Base-by-base conservation (phyloP, 2,113 vertebrate genomes). In the Pelecanoides urinatrix region DNA sequence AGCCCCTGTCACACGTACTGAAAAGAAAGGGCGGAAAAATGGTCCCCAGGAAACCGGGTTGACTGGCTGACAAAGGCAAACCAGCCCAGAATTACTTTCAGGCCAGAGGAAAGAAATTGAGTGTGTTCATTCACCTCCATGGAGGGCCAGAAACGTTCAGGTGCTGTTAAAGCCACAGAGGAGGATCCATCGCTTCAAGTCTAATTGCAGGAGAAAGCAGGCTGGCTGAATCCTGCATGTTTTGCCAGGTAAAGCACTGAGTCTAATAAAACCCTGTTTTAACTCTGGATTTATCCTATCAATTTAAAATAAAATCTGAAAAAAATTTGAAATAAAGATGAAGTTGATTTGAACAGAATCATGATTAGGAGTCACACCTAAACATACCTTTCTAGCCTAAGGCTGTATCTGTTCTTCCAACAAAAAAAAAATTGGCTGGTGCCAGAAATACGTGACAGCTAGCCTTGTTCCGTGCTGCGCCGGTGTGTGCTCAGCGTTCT, bases 401-500 rank as follows among this genome's bases (percentile, higher is more conserved):
- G 88, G 78, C 73, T n/a, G 10, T 75, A 34, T 29, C 62, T 53
- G 67, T 79, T 88, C 89, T 80, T 75, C 26, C 38, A 91, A 45
- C 5, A 38, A 25, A 52, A 34, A 14, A 55, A 13, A 15, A 67
- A 62, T 17, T 20, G 34, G 16, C 68, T 56, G 17, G 44, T 92
- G 62, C 29, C 49, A 84, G 67, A 52, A 70, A 47, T 47, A 47
- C 1, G 0, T 53, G 67, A 25, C 47, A 59, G 42, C 25, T 36
- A n/a, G 40, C 36, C 27, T 85, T 23, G 15, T 44, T 55, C 52
- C 63, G 58, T 82, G 65, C 45, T 70, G 45, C 27, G n/a, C 23
- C 0, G 0, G 4, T 42, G 40, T 16, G 25, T 15, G 58, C 3
- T 1, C 59, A 55, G 40, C 1, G 0, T 73, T 50, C 59, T 66